Evolutionary conservation across 1,140 invertebrate genomes (phyloP).

Genomic region (Calycopis cecrops): DNA sequence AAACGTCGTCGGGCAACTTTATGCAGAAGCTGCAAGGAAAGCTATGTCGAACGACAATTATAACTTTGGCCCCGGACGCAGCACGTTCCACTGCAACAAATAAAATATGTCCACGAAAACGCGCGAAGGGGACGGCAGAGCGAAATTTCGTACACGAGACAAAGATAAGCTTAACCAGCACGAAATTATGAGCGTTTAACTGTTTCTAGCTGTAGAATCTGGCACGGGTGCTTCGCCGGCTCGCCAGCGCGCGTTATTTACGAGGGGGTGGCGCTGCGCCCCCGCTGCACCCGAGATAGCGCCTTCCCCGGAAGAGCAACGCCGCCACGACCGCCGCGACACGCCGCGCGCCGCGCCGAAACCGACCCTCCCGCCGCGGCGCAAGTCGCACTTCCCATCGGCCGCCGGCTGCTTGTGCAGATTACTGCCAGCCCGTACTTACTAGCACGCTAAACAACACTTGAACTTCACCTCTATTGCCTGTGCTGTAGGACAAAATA

Average conservation of each 20-base stretch:
- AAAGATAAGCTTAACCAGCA: slow-evolving; percentile 74
- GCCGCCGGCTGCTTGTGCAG: slow-evolving; percentile 46
- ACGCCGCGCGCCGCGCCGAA: slow-evolving; percentile 27
- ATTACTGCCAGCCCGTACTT: slow-evolving; percentile 51
- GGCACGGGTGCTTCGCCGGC: slow-evolving; percentile 71
- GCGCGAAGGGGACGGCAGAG: slow-evolving; percentile 57
- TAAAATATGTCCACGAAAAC: slow-evolving; percentile 68
- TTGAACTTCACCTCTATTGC: slow-evolving; percentile 56
- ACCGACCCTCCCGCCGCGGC: slow-evolving; percentile 31
- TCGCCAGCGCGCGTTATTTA: slow-evolving; percentile 72
- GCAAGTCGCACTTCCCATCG: slow-evolving; percentile 33
- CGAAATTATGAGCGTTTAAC: slow-evolving; percentile 75
- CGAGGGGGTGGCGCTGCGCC: slow-evolving; percentile 54
- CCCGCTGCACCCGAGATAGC: slow-evolving; percentile 65
- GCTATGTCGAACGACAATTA: slow-evolving; percentile 71
- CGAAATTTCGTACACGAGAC: slow-evolving; percentile 71
- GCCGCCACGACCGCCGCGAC: slow-evolving; percentile 41
- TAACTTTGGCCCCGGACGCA: slow-evolving; percentile 65
- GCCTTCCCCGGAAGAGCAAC: slow-evolving; percentile 65
- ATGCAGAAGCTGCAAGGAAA: slow-evolving; percentile 65
- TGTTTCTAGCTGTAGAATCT: slow-evolving; percentile 75
- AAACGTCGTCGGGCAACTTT: slow-evolving; percentile 57
- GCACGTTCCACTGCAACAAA: slow-evolving; percentile 60
- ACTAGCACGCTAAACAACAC: slow-evolving; percentile 35
- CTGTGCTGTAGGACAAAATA: slow-evolving; percentile 39